These are phyloP conservation scores for Nemapogon koenigi DNA, from an alignment of 2,888 invertebrate species.

Conservation along the genomic window DNA sequence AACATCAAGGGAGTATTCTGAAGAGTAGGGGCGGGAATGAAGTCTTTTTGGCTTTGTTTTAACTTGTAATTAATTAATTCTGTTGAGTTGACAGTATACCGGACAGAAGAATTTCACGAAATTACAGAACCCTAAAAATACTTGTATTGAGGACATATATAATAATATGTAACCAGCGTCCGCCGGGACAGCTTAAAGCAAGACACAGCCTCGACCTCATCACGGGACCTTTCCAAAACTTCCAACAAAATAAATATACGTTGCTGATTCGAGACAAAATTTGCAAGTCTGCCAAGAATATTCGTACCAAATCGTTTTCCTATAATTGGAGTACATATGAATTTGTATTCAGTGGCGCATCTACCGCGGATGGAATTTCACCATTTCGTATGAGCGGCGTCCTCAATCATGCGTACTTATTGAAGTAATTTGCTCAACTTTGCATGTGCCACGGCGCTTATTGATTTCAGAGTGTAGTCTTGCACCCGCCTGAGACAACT, in stretches of 20 bases:
- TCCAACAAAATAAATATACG: slow-evolving; percentile 61
- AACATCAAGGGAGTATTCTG: no score
- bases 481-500: neutral
- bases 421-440: slow-evolving; percentile 50
- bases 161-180: no score
- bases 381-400: slow-evolving; percentile 50
- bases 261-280: slow-evolving; percentile 59
- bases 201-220: neutral
- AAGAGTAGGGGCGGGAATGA: neutral
- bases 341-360: slow-evolving; percentile 64
- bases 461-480: slow-evolving; percentile 6
- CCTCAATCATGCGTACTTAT: slow-evolving; percentile 61
- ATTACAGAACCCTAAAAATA: no score
- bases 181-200: no score
- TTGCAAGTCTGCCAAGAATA: slow-evolving; percentile 66
- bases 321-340: slow-evolving; percentile 66
- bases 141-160: no score
- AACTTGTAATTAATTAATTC: no score
- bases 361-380: slow-evolving; percentile 56
- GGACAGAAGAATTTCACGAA: no score
- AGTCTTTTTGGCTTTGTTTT: neutral
- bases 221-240: slow-evolving; percentile 21
- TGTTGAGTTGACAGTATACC: no score
- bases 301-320: slow-evolving; percentile 65
- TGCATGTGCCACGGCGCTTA: slow-evolving; percentile 20